Base-by-base conservation (phyloP, 2,113 vertebrate genomes). In the Mirza zaza region DNA sequence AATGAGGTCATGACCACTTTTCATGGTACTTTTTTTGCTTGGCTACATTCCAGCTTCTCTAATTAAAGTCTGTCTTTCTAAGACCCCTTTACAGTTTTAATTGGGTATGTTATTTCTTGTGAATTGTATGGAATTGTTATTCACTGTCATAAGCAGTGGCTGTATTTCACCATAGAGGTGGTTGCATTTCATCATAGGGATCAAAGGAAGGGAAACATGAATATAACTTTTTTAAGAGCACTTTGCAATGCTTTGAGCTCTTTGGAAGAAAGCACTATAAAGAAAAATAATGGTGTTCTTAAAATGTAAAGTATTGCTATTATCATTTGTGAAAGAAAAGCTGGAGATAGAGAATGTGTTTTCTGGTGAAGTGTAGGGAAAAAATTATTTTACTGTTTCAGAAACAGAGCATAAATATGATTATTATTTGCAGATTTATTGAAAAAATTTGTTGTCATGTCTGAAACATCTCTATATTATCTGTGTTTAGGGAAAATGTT, bases 1-100 rank as follows among this genome's bases (percentile, higher is more conserved):
- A 97, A 98, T 97, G 97, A 97, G 97, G 97, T 98, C 97, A 98
- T 97, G 96, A 95, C 96, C 90, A 97, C 97, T 97, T 97, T 96
- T 94, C 97, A 96, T 29, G 88, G 95, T 90, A 82, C 76, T 90
- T 96, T 97, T 96, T 97, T 95, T 85, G 85, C 95, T 97, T 98
- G 97, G 95, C 92, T 52, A 97, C 95, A 85, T 97, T 98, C 97
- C 97, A 98, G 85, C 77, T 96, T 97, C 71, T 59, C 97, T 98
- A 98, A 98, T 98, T 98, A 97, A 97, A 96, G 80, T 94, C 95
- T 88, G 85, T 96, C 89, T 98, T 91, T 96, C 95, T 95, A 77
- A 98, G 84, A 67, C 34, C 42, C 81, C 96, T 98, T 96, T 97
- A 91, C 87, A 96, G 61, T 97, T 97, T 97, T 98, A 98, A 98